Base-by-base conservation (phyloP, 2,888 invertebrate genomes). In the Tupiocoris notatus region DNA sequence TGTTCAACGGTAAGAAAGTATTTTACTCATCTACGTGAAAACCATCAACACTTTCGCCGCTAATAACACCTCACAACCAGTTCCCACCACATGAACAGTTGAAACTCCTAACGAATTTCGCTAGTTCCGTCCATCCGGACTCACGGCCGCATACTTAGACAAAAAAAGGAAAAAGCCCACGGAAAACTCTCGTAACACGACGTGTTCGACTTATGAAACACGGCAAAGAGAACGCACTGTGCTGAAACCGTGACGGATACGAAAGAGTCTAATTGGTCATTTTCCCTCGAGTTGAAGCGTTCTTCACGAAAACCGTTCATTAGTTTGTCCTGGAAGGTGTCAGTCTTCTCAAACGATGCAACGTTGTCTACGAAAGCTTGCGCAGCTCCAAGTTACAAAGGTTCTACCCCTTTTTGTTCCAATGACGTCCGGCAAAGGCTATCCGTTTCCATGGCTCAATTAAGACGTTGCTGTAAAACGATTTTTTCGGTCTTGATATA, bases 251-350 rank as follows among this genome's bases (percentile, higher is more conserved):
- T 39, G 39, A 39, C 39, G 39, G 39, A 39, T 39, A 39, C 39
- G 39, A 39, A 39, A 39, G 22, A 3, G 22, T n/a, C 64, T 64
- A 64, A 64, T 64, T 64, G 64, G 64, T 64, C 23, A 24, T 64
- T 64, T 64, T 64, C 64, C 64, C 24, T 63, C 17, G 24, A 64
- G 61, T 22, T 12, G 23, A 61, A 9, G 0, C 0, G 9, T 20
- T 20, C 17, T 64, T 64, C 24, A 23, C 24, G 24, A 64, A 64
- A 64, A 64, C 63, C 64, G 24, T 64, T 64, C 64, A 64, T 64
- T 64, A 64, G 23, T 39, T 39, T 39, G 39, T 39, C 39, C 39
- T 39, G 39, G 39, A 39, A 39, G 39, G 39, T 39, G 39, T 39
- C 39, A 39, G 39, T 12, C 12, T 39, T n/a, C n/a, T n/a, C n/a